Evolutionary conservation across 2,888 invertebrate genomes (phyloP).

Genomic region (Cephalotes varians): DNA sequence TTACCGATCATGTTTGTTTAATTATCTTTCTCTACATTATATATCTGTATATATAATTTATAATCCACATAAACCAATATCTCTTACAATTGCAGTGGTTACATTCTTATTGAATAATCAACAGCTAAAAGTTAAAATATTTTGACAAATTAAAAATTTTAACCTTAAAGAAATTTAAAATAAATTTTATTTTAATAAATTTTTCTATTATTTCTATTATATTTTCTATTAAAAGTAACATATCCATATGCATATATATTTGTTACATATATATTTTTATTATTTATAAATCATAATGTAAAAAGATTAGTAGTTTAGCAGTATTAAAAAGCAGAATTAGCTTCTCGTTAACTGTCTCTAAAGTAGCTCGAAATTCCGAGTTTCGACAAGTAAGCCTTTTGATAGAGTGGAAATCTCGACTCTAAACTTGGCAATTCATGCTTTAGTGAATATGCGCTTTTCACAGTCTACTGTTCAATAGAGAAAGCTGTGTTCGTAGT

Average conservation of each 20-base stretch:
- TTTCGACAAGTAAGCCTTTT: constrained; percentile 5
- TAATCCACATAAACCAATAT: not conserved
- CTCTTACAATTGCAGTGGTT: not conserved
- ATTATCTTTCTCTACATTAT: constrained; percentile 21
- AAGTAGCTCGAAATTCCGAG: not conserved
- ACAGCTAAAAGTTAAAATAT: not conserved
- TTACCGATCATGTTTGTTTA: constrained; percentile 32
- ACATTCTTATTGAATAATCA: not conserved
- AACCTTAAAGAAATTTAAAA: not conserved
- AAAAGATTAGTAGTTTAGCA: not conserved
- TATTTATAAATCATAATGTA: not conserved
- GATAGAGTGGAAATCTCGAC: constrained; percentile 40
- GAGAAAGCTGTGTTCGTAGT: constrained; percentile 28
- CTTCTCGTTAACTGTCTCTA: not conserved
- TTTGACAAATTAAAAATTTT: not conserved
- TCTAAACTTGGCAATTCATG: constrained; percentile 38
- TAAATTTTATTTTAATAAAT: not conserved
- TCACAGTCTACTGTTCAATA: constrained; percentile 18
- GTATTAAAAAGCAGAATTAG: not conserved
- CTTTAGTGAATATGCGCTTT: constrained; percentile 25
- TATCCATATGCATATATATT: not conserved
- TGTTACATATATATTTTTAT: not conserved
- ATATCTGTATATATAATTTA: not conserved
- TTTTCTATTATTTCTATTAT: not conserved
- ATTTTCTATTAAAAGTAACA: not conserved